Evolutionary conservation across 2,113 vertebrate species (phyloP).

Genomic region (Xenus cinereus): DNA sequence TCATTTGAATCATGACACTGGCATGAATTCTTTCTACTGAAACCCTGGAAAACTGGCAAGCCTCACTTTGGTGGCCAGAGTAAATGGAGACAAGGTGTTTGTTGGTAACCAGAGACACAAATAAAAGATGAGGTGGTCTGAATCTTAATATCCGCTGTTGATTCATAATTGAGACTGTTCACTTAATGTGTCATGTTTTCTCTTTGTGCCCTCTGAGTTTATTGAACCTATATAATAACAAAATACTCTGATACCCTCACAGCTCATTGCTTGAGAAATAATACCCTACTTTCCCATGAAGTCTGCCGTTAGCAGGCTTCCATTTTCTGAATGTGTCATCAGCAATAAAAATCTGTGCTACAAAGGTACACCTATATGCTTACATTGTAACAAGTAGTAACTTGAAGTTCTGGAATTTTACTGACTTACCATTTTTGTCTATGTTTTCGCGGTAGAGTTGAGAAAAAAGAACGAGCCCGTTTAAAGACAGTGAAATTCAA

Average conservation of each 20-base stretch:
- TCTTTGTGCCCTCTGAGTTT: neutral
- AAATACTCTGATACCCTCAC: neutral
- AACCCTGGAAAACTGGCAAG: neutral
- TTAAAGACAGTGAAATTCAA: conserved; percentile 99
- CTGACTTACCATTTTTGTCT: neutral
- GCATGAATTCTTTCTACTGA: neutral
- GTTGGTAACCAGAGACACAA: neutral
- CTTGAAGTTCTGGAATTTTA: neutral
- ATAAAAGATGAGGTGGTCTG: neutral
- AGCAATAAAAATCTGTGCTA: neutral
- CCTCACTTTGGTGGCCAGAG: neutral
- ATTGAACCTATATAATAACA: neutral
- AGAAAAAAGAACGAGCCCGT: conserved; percentile 95
- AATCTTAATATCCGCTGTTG: neutral
- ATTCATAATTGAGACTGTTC: neutral
- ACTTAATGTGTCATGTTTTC: neutral
- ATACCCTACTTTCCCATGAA: neutral
- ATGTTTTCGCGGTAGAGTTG: conserved; percentile 79
- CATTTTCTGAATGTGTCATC: neutral
- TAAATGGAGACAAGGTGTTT: neutral
- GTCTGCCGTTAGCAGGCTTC: neutral
- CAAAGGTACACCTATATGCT: neutral
- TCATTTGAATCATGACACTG: neutral
- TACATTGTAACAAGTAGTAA: neutral
- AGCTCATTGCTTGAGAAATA: neutral